phyloP scores from a whole-genome alignment of 2,113 vertebrate genomes.

The Pygoscelis adeliae region DNA sequence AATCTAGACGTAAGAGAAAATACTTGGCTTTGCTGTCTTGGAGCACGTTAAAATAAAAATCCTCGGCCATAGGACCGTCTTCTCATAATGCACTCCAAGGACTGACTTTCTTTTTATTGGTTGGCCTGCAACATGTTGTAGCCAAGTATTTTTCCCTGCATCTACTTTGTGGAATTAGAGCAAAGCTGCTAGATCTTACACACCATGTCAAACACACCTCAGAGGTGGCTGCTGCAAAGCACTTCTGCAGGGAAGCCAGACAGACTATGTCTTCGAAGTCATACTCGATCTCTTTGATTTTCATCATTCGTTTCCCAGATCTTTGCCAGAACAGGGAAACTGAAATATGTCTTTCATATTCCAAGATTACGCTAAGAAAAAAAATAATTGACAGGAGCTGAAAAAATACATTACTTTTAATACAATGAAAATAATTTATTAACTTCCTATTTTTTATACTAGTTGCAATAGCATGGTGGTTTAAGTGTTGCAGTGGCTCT shows the following conservation, averaged over 20 bases:
- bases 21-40: constrained; percentile 11
- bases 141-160: neutral
- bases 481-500: neutral
- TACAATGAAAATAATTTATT: neutral
- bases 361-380: neutral
- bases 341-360: neutral
- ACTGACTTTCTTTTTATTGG: neutral
- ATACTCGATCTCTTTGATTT: neutral
- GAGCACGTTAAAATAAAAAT: constrained; percentile 22
- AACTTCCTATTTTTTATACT: neutral
- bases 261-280: neutral
- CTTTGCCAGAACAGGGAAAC: neutral
- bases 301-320: neutral
- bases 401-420: neutral
- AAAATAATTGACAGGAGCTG: neutral
- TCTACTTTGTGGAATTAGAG: neutral
- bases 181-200: neutral
- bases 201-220: neutral
- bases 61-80: neutral
- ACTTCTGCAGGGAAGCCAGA: neutral
- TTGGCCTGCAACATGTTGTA: neutral
- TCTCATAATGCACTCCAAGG: neutral
- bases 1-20: constrained; percentile 19
- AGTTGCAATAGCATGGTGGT: neutral
- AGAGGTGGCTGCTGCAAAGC: neutral